Evolutionary conservation across 1,140 invertebrate genomes (phyloP), one percentile per base, ranked within the genome.

Genomic region (Ctenoplectra terminalis): DNA sequence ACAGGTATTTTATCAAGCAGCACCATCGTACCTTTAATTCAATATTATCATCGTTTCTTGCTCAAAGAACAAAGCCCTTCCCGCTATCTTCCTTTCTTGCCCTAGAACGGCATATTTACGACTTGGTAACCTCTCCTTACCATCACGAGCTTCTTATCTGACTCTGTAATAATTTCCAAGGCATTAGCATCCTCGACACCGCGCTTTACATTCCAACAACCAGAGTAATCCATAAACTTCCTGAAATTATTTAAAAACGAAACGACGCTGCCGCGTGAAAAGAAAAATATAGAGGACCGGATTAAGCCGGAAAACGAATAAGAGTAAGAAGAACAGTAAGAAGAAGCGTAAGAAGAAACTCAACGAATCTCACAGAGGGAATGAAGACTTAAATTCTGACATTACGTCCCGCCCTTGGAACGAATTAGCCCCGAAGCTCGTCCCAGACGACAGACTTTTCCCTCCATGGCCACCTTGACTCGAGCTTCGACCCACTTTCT

Each of bases 361-460:
- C 46, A 34, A 29, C 13, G 31, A 80, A 52, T 73, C n/a, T 64
- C 58, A 20, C 26, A 13, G 17, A 48, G 71, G n/a, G n/a, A n/a
- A 58, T 20, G 48, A 64, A 63, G 58, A 66, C 40, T 58, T 40
- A 46, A 75, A 75, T 58, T 50, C 40, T 40, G 72, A 75, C 71
- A 23, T 67, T 58, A 63, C 56, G 26, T 23, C 11, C 67, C 20
- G 29, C 13, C 20, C 46, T 3, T n/a, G 17, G 17, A 64, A 75
- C 61, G 79, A 75, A 81, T 81, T 81, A 81, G 40, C n/a, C 46
- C 5, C 26, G 34, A 15, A 63, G 43, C 17, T 71, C 58, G 52
- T 54, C 23, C 20, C 40, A 46, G 64, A 8, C 52, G 64, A 56
- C 40, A 63, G 29, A 67, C 63, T 50, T 63, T 73, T 40, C 58